phyloP scores from a whole-genome alignment of 1,140 invertebrate genomes.

The Apis cerana region DNA sequence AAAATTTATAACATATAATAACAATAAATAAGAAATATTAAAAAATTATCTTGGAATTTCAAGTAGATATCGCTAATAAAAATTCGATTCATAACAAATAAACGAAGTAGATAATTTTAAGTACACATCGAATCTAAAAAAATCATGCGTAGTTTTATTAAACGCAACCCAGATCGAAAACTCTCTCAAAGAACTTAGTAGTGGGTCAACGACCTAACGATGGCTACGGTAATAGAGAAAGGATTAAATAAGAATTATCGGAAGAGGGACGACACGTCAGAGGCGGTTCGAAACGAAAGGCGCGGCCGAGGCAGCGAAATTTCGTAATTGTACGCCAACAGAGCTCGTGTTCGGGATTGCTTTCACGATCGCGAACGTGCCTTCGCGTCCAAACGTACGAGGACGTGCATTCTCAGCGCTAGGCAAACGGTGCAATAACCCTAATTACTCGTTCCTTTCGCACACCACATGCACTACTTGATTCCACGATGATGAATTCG shows the following conservation, averaged over 20 bases:
- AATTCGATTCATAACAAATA: too few species aligned
- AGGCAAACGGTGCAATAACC: slow-evolving; percentile 49
- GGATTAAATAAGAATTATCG: not conserved
- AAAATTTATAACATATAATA: too few species aligned
- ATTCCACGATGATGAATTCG: slow-evolving; percentile 26
- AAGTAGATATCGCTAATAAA: too few species aligned
- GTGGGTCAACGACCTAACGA: not conserved
- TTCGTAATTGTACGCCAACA: slow-evolving; percentile 38
- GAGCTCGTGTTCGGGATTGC: slow-evolving; percentile 50
- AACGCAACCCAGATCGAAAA: too few species aligned
- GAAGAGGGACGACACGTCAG: not conserved
- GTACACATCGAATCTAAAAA: too few species aligned
- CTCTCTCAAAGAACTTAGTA: too few species aligned
- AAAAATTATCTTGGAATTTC: too few species aligned
- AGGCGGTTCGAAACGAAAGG: slow-evolving; percentile 3
- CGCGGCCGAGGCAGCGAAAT: slow-evolving; percentile 15
- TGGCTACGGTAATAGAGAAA: not conserved
- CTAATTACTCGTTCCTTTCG: slow-evolving; percentile 44
- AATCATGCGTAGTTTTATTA: too few species aligned
- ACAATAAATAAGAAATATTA: too few species aligned
- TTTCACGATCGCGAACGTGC: slow-evolving; percentile 28
- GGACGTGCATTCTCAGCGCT: slow-evolving; percentile 17
- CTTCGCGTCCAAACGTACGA: slow-evolving; percentile 17
- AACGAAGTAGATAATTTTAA: too few species aligned
- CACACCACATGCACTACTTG: slow-evolving; percentile 21